Conservation (phyloP, 2,888 invertebrate species). For the Lottia gigantea region DNA sequence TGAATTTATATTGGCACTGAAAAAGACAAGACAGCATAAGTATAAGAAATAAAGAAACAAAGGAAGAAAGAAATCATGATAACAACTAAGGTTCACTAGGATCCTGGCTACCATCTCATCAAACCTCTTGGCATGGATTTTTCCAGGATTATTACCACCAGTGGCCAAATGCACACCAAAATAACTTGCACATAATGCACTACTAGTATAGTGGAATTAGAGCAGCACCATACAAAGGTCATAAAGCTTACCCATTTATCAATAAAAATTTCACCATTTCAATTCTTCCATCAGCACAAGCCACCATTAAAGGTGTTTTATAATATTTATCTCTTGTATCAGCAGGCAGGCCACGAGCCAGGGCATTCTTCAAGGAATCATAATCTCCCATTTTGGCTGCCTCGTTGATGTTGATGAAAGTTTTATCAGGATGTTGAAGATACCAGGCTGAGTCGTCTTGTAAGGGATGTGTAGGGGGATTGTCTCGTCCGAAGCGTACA, state of each 20-base stretch:
- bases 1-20: constrained; percentile 64
- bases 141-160: no score
- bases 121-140: neutral
- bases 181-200: no score
- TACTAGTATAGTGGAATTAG: no score
- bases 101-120: neutral
- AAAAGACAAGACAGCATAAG: constrained; percentile 11
- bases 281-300: constrained; percentile 60
- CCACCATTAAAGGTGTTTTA: constrained; percentile 69
- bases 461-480: constrained; percentile 64
- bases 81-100: no score
- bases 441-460: constrained; percentile 69
- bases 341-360: constrained; percentile 56
- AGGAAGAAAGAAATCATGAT: no score
- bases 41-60: no score
- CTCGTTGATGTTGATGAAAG: constrained; percentile 65
- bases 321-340: constrained; percentile 67
- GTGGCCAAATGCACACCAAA: no score
- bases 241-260: constrained; percentile 60
- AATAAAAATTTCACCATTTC: constrained; percentile 64
- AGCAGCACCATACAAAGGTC: no score
- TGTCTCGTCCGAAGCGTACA: constrained; percentile 63
- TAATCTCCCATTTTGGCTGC: constrained; percentile 65
- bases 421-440: constrained; percentile 61
- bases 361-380: constrained; percentile 63